Evolutionary conservation across 2,888 invertebrate genomes (phyloP).

Genomic region (Nipponacmea schrenckii): DNA sequence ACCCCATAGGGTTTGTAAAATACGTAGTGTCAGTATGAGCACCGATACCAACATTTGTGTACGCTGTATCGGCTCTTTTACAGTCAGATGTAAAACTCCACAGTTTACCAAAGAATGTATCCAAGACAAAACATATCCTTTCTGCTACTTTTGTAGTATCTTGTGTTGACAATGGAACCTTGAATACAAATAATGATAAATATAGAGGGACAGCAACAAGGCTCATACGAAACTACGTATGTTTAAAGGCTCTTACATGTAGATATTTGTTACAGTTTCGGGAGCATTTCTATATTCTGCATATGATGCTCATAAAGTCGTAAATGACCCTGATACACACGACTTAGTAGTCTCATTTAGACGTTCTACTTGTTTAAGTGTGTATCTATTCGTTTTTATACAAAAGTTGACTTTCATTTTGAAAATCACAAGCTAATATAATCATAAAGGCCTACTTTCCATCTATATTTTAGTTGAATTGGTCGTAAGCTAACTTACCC

Average conservation of each 20-base stretch:
- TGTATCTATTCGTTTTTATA: too few relatives aligned
- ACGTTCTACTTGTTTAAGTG: too few relatives aligned
- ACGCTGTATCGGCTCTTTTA: conserved; percentile 79
- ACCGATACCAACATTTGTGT: conserved; percentile 76
- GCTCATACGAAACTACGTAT: too few relatives aligned
- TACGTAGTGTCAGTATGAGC: conserved; percentile 85
- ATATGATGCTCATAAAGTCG: too few relatives aligned
- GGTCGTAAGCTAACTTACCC: conserved; percentile 36
- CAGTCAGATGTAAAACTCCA: conserved; percentile 75
- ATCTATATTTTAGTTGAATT: too few relatives aligned
- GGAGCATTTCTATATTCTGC: too few relatives aligned
- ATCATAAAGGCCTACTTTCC: too few relatives aligned
- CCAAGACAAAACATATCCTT: conserved; percentile 70
- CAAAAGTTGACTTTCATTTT: not conserved
- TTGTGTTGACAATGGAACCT: conserved; percentile 49
- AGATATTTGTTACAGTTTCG: not conserved
- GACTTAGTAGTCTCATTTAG: too few relatives aligned
- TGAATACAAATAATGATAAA: not conserved
- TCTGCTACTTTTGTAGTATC: conserved; percentile 72
- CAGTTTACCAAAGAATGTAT: conserved; percentile 78
- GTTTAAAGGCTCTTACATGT: too few relatives aligned
- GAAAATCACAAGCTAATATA: not conserved
- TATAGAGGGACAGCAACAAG: not conserved
- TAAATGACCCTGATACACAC: too few relatives aligned
- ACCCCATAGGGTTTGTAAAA: conserved; percentile 79